phyloP scores from a whole-genome alignment of 2,113 vertebrate genomes.

The Rhipidura dahli region DNA sequence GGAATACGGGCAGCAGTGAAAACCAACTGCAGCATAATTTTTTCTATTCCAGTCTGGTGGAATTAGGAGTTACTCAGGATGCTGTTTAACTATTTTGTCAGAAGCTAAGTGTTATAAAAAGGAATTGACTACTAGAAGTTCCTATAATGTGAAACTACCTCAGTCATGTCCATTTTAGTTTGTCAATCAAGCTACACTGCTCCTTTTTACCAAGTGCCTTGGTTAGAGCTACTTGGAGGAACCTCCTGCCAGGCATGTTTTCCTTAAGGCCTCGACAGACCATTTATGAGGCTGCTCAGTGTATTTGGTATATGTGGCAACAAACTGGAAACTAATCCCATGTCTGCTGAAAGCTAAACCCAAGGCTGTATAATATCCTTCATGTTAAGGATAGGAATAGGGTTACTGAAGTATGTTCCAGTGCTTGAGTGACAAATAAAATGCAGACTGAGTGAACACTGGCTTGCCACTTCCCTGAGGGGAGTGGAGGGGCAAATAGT shows the following conservation, averaged over 20 bases:
- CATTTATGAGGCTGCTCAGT: slow-evolving; percentile 28
- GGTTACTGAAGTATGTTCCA: slow-evolving; percentile 39
- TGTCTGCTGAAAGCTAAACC: slow-evolving; percentile 17
- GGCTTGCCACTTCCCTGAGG: background rate
- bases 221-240: background rate
- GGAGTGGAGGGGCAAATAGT: background rate
- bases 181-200: background rate
- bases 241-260: background rate
- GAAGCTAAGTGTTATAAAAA: background rate
- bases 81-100: background rate
- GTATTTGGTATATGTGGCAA: background rate
- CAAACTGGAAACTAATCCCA: slow-evolving; percentile 11
- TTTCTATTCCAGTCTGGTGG: background rate
- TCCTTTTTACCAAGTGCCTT: background rate
- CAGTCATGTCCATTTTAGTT: background rate
- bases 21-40: background rate
- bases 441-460: background rate
- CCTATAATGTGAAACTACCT: background rate
- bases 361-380: slow-evolving; percentile 41
- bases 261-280: background rate
- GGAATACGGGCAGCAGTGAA: background rate
- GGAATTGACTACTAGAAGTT: background rate
- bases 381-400: background rate
- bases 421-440: slow-evolving; percentile 6
- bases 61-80: background rate